These are phyloP conservation scores for Corydoras sp. DNA, from an alignment of 2,113 vertebrate species.

Conservation along the genomic window DNA sequence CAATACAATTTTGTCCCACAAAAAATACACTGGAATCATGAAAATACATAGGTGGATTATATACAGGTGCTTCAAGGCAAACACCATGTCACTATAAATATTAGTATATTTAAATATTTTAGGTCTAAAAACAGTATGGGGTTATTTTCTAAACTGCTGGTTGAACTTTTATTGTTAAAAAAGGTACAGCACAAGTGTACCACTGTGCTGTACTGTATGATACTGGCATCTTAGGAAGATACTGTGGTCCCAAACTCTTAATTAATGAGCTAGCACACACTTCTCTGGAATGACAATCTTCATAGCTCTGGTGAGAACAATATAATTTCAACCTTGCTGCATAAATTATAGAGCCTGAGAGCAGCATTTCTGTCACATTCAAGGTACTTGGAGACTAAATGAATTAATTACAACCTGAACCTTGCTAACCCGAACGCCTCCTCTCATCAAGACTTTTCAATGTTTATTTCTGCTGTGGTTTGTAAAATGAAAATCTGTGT, in stretches of 20 bases:
- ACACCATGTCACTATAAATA: too few relatives aligned
- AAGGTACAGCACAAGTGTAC: too few relatives aligned
- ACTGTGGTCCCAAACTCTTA: too few relatives aligned
- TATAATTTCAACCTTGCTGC: conserved; percentile 23
- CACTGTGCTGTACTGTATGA: too few relatives aligned
- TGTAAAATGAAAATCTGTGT: neutral
- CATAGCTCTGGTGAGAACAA: conserved; percentile 31
- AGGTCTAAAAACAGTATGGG: too few relatives aligned
- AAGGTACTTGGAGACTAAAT: conserved; percentile 32
- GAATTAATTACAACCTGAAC: conserved; percentile 37
- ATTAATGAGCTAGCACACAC: conserved; percentile 16
- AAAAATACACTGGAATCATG: too few relatives aligned
- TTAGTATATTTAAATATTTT: too few relatives aligned
- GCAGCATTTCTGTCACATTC: conserved; percentile 37
- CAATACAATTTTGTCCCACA: too few relatives aligned
- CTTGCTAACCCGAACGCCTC: conserved; percentile 20
- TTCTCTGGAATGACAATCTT: conserved; percentile 27
- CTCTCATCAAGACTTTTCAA: neutral
- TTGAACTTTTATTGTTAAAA: too few relatives aligned
- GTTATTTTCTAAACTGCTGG: too few relatives aligned
- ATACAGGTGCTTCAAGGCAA: neutral
- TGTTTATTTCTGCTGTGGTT: too few relatives aligned
- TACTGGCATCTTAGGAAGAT: too few relatives aligned
- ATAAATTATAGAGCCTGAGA: conserved; percentile 39
- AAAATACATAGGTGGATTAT: neutral